Base-by-base conservation (phyloP, 2,888 invertebrate species). In the Muschampia plurimacula region DNA sequence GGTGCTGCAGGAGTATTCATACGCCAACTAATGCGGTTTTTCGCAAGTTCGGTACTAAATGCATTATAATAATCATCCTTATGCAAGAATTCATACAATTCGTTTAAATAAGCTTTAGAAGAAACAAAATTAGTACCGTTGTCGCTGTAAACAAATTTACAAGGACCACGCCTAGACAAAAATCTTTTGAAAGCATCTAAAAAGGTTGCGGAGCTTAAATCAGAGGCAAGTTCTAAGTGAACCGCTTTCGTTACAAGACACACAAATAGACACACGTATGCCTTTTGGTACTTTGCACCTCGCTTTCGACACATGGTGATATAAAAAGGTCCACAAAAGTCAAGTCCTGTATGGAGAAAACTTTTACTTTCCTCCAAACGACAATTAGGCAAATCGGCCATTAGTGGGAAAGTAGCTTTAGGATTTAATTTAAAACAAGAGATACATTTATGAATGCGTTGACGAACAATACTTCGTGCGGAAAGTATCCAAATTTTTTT, bases 191-290 rank as follows among this genome's bases (percentile, higher is more conserved):
- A 76, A 2, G 76, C 75, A 9, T 74, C 73, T 36, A 78, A 12
- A 63, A 78, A 78, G 0, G 76, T 77, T 41, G 79, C 77, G 0
- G 82, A 74, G 7, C 79, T 77, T 2, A 84, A 52, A 52, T 74
- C 72, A 12, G 32, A 41, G 2, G 81, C 82, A 5, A 75, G 49
- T 64, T 83, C 82, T 1, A 83, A 69, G 59, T 82, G 82, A 12
- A 75, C 36, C 10, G 74, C 74, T 10, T 67, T 72, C 7, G 75
- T 75, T 9, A 63, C 67, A 44, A 74, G 70, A 67, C 75, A 77
- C 2, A 77, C 65, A n/a, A n/a, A n/a, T n/a, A n/a, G n/a, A n/a
- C n/a, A n/a, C n/a, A n/a, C n/a, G n/a, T n/a, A n/a, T n/a, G 73
- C 75, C 41, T 74, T 76, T 22, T 55, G 52, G 7, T 70, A 65